phyloP scores from a whole-genome alignment of 2,797 vertebrate species.

The Pseudocheirus occidentalis region DNA sequence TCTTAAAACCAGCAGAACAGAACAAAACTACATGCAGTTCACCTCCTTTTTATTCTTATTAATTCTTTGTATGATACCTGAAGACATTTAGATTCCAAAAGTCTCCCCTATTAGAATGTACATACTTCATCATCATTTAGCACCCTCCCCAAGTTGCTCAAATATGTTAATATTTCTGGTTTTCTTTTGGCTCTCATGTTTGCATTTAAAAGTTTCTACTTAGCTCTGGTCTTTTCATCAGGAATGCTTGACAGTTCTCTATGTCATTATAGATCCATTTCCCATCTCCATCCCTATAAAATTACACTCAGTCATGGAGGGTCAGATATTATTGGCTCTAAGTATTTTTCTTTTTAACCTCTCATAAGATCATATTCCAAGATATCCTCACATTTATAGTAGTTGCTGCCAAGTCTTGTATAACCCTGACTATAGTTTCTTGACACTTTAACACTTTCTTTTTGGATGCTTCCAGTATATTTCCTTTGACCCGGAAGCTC shows the following conservation, averaged over 20 bases:
- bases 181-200: neutral
- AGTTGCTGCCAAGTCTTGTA: neutral
- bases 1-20: neutral
- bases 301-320: neutral
- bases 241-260: neutral
- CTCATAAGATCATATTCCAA: neutral
- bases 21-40: neutral
- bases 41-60: neutral
- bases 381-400: neutral
- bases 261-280: neutral
- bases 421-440: neutral
- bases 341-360: neutral
- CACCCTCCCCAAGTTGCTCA: neutral
- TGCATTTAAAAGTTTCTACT: neutral
- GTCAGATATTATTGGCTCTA: neutral
- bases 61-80: neutral
- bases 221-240: neutral
- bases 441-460: neutral
- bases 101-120: neutral
- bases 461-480: neutral
- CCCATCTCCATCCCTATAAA: neutral
- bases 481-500: neutral
- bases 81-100: neutral
- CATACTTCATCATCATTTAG: neutral
- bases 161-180: neutral